phyloP scores from a whole-genome alignment of 2,797 vertebrate genomes.

The Dendrocincla fuliginosa region DNA sequence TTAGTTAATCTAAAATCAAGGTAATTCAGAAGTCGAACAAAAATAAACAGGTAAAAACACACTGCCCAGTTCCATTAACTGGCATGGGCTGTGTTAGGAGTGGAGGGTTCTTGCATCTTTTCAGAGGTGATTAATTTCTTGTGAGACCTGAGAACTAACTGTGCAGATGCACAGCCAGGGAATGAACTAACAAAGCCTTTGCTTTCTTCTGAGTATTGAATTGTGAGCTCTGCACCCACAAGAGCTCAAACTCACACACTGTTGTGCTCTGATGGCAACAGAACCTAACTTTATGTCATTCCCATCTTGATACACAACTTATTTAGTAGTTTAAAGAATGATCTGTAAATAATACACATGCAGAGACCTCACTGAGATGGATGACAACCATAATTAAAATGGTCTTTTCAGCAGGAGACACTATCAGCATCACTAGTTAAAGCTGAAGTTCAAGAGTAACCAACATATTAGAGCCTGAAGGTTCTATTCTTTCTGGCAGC shows the following conservation, averaged over 20 bases:
- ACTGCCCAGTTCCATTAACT: not conserved
- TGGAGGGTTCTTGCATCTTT: not conserved
- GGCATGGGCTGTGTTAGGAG: not conserved
- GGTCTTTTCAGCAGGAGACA: conserved; percentile 43
- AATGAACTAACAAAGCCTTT: not conserved
- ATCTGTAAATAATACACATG: conserved; percentile 9
- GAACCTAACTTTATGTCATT: not conserved
- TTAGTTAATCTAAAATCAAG: conserved; percentile 26
- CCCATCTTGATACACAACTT: conserved; percentile 17
- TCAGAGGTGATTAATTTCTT: not conserved
- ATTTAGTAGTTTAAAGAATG: conserved; percentile 35
- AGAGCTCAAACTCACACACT: conserved; percentile 21
- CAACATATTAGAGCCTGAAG: conserved; percentile 63
- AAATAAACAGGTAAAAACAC: not conserved
- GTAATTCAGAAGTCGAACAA: not conserved
- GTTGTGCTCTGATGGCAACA: not conserved
- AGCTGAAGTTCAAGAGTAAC: conserved; percentile 63
- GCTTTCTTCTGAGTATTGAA: not conserved
- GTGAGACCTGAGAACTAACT: not conserved
- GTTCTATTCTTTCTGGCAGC: conserved; percentile 72
- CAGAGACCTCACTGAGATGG: conserved; percentile 32
- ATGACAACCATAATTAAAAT: conserved; percentile 68
- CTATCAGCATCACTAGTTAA: conserved; percentile 59
- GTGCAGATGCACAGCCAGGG: not conserved
- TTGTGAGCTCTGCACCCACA: not conserved